Evolutionary conservation across 1,140 invertebrate species (phyloP), one percentile per base, ranked within the genome.

Genomic region (Conopomorpha cramerella): DNA sequence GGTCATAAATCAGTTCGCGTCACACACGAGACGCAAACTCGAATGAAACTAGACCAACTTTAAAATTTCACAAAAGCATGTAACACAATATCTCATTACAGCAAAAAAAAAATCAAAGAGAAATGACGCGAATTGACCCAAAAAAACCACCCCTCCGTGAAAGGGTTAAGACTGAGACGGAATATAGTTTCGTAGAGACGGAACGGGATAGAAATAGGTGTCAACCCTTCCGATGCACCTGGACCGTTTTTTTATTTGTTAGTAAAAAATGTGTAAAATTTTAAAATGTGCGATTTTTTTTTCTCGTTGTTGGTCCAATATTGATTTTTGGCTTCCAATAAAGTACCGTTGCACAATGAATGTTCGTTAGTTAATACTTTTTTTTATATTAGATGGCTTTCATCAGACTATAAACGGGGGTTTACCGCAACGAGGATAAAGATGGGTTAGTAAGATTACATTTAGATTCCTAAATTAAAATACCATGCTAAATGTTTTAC

Each of bases 31-130:
- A 23, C 19, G 10, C 19, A 23, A 4, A 23, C 4, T 4, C 19
- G 19, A 23, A 23, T 23, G 19, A 35, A 28, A 35, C 34, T 28
- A 13, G 23, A 35, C 16, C 27, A 44, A 41, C 49, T 61, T 51
- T 50, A 53, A 59, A 50, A 28, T 41, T 36, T 35, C 46, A 57
- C 54, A 54, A 61, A 57, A 49, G 40, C 43, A 34, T 45, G 57
- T 46, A 61, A 64, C 46, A 71, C 57, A 70, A 70, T 73, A 66
- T 67, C 59, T 68, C 61, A 67, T 70, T 73, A 66, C 58, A 43
- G 41, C 46, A 30, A 52, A 58, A 55, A n/a, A n/a, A 56, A 65
- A 47, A 44, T 58, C 54, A 61, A 65, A 48, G 55, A 49, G 60
- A 65, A 72, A 72, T 64, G 58, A 63, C 49, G 46, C 58, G 54